Conservation (phyloP, 1,140 invertebrate species). For the Paraescarpia echinospica region DNA sequence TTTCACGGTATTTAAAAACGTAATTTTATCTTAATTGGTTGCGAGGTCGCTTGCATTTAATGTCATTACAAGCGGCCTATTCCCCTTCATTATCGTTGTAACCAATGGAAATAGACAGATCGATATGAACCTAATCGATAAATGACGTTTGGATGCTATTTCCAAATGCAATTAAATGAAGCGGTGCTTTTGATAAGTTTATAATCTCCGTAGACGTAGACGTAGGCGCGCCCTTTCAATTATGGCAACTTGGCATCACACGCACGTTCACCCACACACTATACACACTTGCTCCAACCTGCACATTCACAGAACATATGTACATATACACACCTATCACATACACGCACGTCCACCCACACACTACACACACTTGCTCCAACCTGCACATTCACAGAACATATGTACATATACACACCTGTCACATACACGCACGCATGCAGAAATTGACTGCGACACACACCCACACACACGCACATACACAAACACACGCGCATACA, state of each 20-base stretch:
- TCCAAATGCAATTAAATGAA: background rate
- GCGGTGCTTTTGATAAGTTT: background rate
- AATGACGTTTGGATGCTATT: background rate
- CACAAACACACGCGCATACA: no score
- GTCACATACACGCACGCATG: background rate
- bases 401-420: background rate
- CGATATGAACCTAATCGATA: background rate
- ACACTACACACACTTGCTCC: background rate
- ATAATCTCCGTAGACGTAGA: background rate
- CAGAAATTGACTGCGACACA: no score
- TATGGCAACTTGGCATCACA: background rate
- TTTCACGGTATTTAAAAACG: background rate
- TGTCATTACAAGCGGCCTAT: background rate
- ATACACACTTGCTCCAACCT: background rate
- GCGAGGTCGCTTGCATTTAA: background rate
- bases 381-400: background rate
- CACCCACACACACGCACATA: no score
- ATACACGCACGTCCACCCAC: background rate
- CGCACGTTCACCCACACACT: background rate
- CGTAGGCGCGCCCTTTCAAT: background rate
- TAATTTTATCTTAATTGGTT: background rate
- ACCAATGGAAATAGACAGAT: background rate
- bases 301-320: background rate
- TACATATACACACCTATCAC: background rate
- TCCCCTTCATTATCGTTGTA: background rate